Conservation (phyloP, 2,888 invertebrate genomes). For the Tuta absoluta region DNA sequence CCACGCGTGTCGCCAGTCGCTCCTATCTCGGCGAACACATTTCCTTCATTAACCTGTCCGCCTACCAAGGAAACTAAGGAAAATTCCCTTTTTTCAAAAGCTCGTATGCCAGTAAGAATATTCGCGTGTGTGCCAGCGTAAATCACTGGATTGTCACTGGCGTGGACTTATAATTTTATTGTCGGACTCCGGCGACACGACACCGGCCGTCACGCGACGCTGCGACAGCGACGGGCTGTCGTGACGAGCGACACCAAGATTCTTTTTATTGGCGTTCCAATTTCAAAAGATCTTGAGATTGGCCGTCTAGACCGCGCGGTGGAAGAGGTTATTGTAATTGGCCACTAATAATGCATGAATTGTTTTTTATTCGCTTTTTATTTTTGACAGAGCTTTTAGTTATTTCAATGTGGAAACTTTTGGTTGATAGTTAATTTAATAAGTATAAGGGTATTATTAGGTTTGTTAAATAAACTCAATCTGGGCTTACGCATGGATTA, state of each 20-base stretch:
- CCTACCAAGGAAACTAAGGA: slow-evolving; percentile 46
- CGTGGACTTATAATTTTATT: slow-evolving; percentile 80
- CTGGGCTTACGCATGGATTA: slow-evolving; percentile 34
- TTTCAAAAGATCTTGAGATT: slow-evolving; percentile 74
- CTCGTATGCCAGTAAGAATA: slow-evolving; percentile 70
- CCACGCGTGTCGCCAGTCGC: slow-evolving; percentile 60
- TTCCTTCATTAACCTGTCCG: slow-evolving; percentile 77
- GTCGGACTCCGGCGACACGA: slow-evolving; percentile 77
- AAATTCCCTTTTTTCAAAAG: slow-evolving; percentile 56
- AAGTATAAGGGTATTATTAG: slow-evolving; percentile 23
- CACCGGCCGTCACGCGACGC: slow-evolving; percentile 67
- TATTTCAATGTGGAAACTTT: slow-evolving; percentile 25
- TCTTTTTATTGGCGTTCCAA: slow-evolving; percentile 73
- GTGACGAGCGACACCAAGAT: slow-evolving; percentile 53
- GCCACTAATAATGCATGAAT: slow-evolving; percentile 65
- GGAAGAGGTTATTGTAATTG: slow-evolving; percentile 73
- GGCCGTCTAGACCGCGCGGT: slow-evolving; percentile 50
- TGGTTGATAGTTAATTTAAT: slow-evolving; percentile 17
- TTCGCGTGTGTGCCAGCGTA: slow-evolving; percentile 78
- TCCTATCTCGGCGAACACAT: slow-evolving; percentile 67
- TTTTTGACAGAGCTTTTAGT: slow-evolving; percentile 16
- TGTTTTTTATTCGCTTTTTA: slow-evolving; percentile 58
- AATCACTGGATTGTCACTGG: slow-evolving; percentile 81
- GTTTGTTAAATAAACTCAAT: too few relatives aligned
- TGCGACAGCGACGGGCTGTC: slow-evolving; percentile 33